Base-by-base conservation (phyloP, 2,113 vertebrate species). In the Chlamydotis undulata region DNA sequence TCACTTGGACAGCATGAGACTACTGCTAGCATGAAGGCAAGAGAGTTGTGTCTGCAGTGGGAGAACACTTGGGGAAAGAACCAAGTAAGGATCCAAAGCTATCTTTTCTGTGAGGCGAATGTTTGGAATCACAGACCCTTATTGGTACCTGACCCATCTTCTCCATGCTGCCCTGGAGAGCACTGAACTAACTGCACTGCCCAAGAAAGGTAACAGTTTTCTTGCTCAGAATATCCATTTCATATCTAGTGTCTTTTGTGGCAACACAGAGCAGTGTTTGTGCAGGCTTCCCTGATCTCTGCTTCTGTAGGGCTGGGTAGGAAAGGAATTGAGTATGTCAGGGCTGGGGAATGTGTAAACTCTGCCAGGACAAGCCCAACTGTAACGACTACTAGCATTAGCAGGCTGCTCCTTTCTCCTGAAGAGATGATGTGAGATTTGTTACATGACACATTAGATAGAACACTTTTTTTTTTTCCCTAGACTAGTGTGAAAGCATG, bases 31-130 rank as follows among this genome's bases (percentile, higher is more conserved):
- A 28, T 37, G 19, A 31, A 24, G 29, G 49, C 31, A 60, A 87
- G 23, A 53, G 35, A 37, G 13, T 12, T 47, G 8, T 56, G 18
- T 49, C 37, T 14, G 6, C 0, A 0, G 3, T 69, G 39, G 55
- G n/a, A 50, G 33, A 37, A 50, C 39, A 33, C 10, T 0, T 61
- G 10, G 24, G 43, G 12, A 64, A 70, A 59, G 23, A 83, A 47
- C 4, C 21, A 79, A 85, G 33, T 53, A 61, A 73, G 22, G 33
- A 82, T 47, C 43, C 39, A 75, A 50, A 80, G 31, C 45, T 59
- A 1, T 10, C 26, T 53, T 29, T 75, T n/a, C 53, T 53, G 41
- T 35, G 59, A 79, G 18, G 6, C 49, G 33, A 60, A 31, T 18
- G 13, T 56, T 77, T 59, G 14, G 26, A 74, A 19, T 53, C 45